These are phyloP conservation scores for Tiliacea aurago DNA, from an alignment of 2,888 invertebrate species.

Conservation along the genomic window DNA sequence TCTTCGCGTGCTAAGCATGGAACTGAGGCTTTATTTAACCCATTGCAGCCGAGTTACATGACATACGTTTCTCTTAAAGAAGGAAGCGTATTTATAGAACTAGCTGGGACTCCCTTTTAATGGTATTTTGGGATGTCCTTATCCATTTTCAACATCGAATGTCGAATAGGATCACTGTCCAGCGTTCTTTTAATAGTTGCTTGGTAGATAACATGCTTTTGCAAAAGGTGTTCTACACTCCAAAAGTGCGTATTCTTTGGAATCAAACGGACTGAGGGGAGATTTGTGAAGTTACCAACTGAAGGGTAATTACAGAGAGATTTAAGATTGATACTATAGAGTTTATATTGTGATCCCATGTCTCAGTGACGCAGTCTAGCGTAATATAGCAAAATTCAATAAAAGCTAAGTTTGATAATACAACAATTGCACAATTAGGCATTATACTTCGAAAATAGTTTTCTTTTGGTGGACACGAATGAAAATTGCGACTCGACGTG, in stretches of 20 bases:
- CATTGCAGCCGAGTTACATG: slow-evolving; percentile 18
- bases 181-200: background rate
- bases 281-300: background rate
- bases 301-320: background rate
- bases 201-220: background rate
- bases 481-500: too few species aligned
- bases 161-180: background rate
- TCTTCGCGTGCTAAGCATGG: slow-evolving; percentile 10
- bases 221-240: background rate
- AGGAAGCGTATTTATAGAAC: slow-evolving; percentile 46
- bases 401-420: too few species aligned
- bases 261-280: background rate
- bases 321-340: too few species aligned
- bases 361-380: too few species aligned
- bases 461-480: too few species aligned
- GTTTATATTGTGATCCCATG: too few species aligned
- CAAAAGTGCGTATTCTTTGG: background rate
- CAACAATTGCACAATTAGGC: too few species aligned
- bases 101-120: slow-evolving; percentile 17
- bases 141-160: slow-evolving; percentile 5
- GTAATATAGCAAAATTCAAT: too few species aligned
- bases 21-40: slow-evolving; percentile 24
- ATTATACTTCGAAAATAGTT: too few species aligned
- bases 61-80: slow-evolving; percentile 11
- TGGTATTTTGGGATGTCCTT: slow-evolving; percentile 33